Conservation (phyloP, 35 echinoderm and acorn worm genomes). For the Lytechinus pictus region DNA sequence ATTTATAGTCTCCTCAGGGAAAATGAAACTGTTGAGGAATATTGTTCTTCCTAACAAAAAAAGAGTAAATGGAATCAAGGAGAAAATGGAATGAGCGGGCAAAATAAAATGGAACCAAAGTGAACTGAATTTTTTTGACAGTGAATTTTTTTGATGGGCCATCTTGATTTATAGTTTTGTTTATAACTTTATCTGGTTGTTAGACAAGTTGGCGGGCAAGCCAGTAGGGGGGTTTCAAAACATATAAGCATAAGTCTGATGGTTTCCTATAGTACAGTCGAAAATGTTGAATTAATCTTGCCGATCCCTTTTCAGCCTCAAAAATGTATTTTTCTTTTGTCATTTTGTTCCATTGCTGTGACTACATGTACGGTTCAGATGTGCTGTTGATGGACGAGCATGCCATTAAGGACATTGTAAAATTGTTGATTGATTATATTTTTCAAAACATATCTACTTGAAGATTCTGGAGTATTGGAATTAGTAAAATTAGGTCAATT, state of each 20-base stretch:
- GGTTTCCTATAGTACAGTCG: neutral
- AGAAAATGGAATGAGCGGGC: neutral
- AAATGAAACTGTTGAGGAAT: neutral
- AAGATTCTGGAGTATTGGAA: too few species aligned
- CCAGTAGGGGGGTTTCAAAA: neutral
- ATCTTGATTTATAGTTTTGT: neutral
- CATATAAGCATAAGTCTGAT: neutral
- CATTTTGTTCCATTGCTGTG: too few species aligned
- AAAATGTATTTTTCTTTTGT: too few species aligned
- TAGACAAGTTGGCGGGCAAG: neutral
- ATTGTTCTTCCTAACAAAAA: constrained; percentile 3
- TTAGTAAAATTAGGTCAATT: too few species aligned
- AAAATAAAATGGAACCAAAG: neutral
- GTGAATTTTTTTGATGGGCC: neutral
- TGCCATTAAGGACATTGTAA: too few species aligned
- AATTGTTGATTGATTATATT: too few species aligned
- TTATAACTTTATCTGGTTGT: neutral
- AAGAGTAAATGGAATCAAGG: neutral
- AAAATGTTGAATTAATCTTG: neutral
- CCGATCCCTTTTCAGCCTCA: too few species aligned
- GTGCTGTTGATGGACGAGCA: too few species aligned
- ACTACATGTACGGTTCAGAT: too few species aligned
- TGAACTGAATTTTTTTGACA: constrained; percentile 4
- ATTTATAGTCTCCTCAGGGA: neutral
- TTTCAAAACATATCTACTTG: too few species aligned